Evolutionary conservation across 2,113 vertebrate genomes (phyloP).

Genomic region (Colaptes auratus): DNA sequence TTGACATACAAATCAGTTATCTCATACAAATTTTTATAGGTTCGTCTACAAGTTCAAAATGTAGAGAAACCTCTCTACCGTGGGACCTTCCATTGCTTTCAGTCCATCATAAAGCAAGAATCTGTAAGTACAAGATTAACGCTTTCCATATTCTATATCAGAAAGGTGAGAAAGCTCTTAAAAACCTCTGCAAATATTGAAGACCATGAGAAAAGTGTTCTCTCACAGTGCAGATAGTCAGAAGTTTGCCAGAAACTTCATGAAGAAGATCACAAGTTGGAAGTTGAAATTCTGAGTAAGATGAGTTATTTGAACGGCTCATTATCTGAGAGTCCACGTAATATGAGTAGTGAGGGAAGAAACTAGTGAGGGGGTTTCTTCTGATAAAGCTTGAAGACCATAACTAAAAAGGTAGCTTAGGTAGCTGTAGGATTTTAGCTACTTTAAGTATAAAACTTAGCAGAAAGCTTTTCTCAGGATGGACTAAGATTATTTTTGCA

Average conservation of each 20-base stretch:
- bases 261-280: not conserved
- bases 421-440: not conserved
- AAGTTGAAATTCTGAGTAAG: not conserved
- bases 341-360: not conserved
- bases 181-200: not conserved
- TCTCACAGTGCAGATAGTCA: not conserved
- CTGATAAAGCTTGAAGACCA: not conserved
- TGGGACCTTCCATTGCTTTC: conserved; percentile 94
- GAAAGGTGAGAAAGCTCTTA: not conserved
- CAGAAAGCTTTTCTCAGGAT: not conserved
- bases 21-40: conserved; percentile 79
- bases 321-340: not conserved
- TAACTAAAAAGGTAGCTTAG: not conserved
- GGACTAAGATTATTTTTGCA: not conserved
- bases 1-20: not conserved
- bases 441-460: not conserved
- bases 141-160: not conserved
- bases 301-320: not conserved
- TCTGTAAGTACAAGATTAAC: conserved; percentile 80
- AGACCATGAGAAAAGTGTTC: not conserved
- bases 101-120: conserved; percentile 93
- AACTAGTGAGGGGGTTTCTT: not conserved
- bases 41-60: conserved; percentile 94
- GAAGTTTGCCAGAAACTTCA: not conserved
- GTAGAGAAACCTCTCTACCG: conserved; percentile 90